Evolutionary conservation across 2,113 vertebrate species (phyloP), one percentile per base, ranked within the genome.

Genomic region (Ophthalmolycus amberensis): DNA sequence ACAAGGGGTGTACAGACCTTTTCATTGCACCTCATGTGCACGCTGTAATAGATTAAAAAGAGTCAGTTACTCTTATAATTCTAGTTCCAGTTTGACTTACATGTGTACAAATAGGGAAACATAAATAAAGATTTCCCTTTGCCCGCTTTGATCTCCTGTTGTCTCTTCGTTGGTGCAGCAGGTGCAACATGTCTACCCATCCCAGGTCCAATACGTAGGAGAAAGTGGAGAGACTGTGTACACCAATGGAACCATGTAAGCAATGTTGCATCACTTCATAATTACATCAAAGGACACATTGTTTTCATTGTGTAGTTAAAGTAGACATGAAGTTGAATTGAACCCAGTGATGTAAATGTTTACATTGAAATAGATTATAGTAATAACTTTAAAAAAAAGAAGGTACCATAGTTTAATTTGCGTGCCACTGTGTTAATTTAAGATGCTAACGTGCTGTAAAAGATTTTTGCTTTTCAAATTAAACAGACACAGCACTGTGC

Each of bases 241-340:
- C 84, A 93, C 97, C 74, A 99, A 99, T 29, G 97, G 98, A 94
- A 96, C 97, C 79, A 97, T 99, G 98, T 99, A 95, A 95, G 97
- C 83, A 32, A 5, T 63, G 9, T 54, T 69, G 9, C 9, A 0
- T 71, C 40, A 48, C 34, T 67, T 42, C 3, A 63, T 9, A 52
- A 29, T 60, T 9, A 40, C 10, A 20, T 40, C 42, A 60, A 67
- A 40, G 9, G 0, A 58, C 42, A 37, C 70, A 71, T 42, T 6
- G 37, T 34, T 37, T 27, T 20, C 6, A 54, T 12, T 48, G 25
- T 72, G 38, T 66, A 7, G 20, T 66, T 27, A 18, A 54, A 63
- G 34, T 50, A 40, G 16, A 27, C 9, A 50, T 38, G 7, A 22
- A 54, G 11, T 52, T 27, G 7, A 65, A 40, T 40, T 32, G 1